Evolutionary conservation across 2,888 invertebrate species (phyloP).

Genomic region (Boloria euphrosyne): DNA sequence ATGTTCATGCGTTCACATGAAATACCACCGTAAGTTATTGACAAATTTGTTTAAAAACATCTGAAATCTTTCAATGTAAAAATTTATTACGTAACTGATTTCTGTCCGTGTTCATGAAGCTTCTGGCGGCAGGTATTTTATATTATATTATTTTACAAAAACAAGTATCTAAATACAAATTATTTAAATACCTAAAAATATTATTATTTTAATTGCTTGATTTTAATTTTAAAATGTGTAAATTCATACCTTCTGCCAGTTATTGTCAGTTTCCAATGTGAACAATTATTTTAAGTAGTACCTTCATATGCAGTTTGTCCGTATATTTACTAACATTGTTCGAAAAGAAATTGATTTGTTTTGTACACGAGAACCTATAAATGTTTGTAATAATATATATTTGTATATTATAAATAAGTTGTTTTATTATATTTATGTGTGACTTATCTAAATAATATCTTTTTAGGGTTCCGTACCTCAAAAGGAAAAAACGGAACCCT

Average conservation of each 20-base stretch:
- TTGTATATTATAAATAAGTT: conserved; percentile 22
- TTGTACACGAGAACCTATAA: conserved; percentile 29
- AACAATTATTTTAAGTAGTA: neutral
- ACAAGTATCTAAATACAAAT: too few relatives aligned
- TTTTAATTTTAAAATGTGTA: neutral
- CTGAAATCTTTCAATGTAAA: neutral
- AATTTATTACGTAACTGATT: neutral
- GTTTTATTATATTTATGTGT: conserved; percentile 8
- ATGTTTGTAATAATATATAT: conserved; percentile 29
- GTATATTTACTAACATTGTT: neutral
- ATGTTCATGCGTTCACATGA: neutral
- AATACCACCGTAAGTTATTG: neutral
- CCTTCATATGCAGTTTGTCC: neutral
- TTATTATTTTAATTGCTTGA: too few relatives aligned
- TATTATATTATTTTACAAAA: too few relatives aligned
- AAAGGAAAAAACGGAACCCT: too few relatives aligned
- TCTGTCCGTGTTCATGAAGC: neutral
- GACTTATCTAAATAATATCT: too few relatives aligned
- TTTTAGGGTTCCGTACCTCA: too few relatives aligned
- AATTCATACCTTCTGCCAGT: neutral
- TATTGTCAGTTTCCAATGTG: conserved; percentile 2
- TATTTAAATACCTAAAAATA: too few relatives aligned
- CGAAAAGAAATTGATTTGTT: neutral
- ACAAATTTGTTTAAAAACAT: neutral
- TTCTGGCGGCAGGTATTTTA: neutral